A percentile compares a stretch with the other conserved stretches of the same genome.
These are phyloP conservation scores for Nanorana parkeri DNA, from an alignment of 2,113 vertebrate species.

Conservation along the genomic window DNA sequence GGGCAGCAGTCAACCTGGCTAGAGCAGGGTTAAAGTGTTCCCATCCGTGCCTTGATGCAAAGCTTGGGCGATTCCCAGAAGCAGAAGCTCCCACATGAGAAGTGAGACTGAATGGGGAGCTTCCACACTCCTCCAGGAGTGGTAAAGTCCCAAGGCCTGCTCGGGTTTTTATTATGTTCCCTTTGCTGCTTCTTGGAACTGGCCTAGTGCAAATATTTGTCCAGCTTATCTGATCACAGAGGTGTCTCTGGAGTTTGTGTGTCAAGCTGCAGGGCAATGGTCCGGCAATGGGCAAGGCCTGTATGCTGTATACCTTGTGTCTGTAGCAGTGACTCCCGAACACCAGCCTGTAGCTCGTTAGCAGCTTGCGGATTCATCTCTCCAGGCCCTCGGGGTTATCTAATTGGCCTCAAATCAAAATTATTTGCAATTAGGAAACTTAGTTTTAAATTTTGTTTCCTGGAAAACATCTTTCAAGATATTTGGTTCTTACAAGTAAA, in stretches of 20 bases:
- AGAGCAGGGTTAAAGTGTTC: slow-evolving; percentile 20
- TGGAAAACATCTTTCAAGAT: too few relatives aligned
- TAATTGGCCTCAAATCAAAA: too few relatives aligned
- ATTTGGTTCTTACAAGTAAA: too few relatives aligned
- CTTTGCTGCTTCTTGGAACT: neutral
- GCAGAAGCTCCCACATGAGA: slow-evolving; percentile 4
- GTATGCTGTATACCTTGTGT: neutral
- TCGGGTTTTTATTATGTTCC: neutral
- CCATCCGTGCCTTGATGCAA: slow-evolving; percentile 6
- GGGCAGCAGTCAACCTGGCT: slow-evolving; percentile 6
- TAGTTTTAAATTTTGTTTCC: too few relatives aligned
- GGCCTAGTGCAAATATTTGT: slow-evolving; percentile 36
- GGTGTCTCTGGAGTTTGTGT: neutral
- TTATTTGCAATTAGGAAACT: too few relatives aligned
- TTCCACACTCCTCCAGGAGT: neutral
- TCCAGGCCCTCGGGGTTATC: too few relatives aligned
- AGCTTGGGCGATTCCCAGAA: neutral
- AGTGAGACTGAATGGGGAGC: neutral
- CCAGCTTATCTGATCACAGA: neutral
- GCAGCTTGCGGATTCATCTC: too few relatives aligned
- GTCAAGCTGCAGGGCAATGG: neutral
- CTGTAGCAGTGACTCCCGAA: too few relatives aligned
- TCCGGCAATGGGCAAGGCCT: neutral
- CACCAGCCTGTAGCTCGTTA: too few relatives aligned
- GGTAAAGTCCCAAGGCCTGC: slow-evolving; percentile 26